Evolutionary conservation across 1,140 invertebrate genomes (phyloP).

Genomic region (Eubasilissa regina): DNA sequence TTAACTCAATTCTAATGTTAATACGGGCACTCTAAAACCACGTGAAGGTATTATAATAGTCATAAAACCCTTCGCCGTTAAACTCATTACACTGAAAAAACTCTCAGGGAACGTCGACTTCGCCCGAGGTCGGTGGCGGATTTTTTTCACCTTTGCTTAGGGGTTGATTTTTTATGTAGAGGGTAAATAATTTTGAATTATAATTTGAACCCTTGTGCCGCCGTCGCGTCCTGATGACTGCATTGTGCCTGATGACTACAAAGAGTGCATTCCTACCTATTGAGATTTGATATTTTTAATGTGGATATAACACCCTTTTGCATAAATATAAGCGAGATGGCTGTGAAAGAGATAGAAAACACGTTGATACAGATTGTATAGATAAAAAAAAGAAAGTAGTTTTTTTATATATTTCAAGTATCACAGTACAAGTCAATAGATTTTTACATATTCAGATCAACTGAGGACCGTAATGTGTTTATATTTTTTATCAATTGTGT

Average conservation of each 20-base stretch:
- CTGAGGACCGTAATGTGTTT: too few relatives aligned
- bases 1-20: slow-evolving; percentile 18
- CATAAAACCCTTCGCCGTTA: slow-evolving; percentile 46
- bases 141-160: slow-evolving; percentile 50
- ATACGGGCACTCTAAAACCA: slow-evolving; percentile 26
- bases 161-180: slow-evolving; percentile 46
- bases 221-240: slow-evolving; percentile 48
- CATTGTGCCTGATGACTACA: slow-evolving; percentile 46
- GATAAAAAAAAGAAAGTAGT: slow-evolving; percentile 23
- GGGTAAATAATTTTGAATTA: slow-evolving; percentile 60
- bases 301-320: slow-evolving; percentile 57
- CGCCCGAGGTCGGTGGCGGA: slow-evolving; percentile 40
- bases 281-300: slow-evolving; percentile 59
- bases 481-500: too few relatives aligned
- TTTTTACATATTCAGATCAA: too few relatives aligned
- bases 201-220: slow-evolving; percentile 55
- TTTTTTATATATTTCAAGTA: too few relatives aligned
- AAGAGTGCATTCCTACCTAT: slow-evolving; percentile 57
- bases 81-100: slow-evolving; percentile 41
- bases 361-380: slow-evolving; percentile 5
- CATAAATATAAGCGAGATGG: slow-evolving; percentile 48
- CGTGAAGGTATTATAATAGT: slow-evolving; percentile 15
- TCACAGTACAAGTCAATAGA: too few relatives aligned
- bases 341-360: slow-evolving; percentile 45
- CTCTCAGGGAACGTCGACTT: slow-evolving; percentile 52